These are phyloP conservation scores for Carollia perspicillata DNA, from an alignment of 2,113 vertebrate genomes.

Conservation along the genomic window DNA sequence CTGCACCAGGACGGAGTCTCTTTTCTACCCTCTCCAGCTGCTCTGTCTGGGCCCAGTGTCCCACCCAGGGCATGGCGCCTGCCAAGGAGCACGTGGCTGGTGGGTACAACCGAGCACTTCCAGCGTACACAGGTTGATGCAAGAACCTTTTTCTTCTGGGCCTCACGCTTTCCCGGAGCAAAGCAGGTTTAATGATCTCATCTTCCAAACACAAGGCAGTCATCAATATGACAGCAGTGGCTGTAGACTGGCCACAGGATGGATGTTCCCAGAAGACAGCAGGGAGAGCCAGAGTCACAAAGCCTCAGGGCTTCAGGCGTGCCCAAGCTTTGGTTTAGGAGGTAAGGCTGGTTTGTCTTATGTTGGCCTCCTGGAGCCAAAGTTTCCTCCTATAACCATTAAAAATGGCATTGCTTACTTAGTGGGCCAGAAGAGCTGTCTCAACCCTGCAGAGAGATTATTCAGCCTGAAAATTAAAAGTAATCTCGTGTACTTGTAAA, in stretches of 20 bases:
- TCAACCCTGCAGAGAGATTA: not conserved
- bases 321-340: not conserved
- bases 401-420: not conserved
- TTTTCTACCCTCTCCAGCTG: not conserved
- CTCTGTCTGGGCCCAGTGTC: not conserved
- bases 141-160: not conserved
- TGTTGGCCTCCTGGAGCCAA: not conserved
- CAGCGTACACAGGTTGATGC: not conserved
- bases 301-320: not conserved
- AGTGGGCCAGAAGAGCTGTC: not conserved
- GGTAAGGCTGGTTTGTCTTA: not conserved
- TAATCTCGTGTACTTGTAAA: not conserved
- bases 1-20: not conserved
- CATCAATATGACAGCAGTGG: not conserved
- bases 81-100: not conserved
- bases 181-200: not conserved
- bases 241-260: not conserved
- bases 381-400: not conserved
- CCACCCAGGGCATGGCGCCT: not conserved
- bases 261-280: not conserved
- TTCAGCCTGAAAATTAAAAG: conserved; percentile 1
- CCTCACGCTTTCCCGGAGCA: not conserved
- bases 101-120: not conserved
- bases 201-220: not conserved
- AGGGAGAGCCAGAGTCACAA: not conserved